A percentile compares a stretch with the other conserved stretches of the same genome.
These are phyloP conservation scores for Campaea margaritaria DNA, from an alignment of 2,888 invertebrate species.

Conservation along the genomic window DNA sequence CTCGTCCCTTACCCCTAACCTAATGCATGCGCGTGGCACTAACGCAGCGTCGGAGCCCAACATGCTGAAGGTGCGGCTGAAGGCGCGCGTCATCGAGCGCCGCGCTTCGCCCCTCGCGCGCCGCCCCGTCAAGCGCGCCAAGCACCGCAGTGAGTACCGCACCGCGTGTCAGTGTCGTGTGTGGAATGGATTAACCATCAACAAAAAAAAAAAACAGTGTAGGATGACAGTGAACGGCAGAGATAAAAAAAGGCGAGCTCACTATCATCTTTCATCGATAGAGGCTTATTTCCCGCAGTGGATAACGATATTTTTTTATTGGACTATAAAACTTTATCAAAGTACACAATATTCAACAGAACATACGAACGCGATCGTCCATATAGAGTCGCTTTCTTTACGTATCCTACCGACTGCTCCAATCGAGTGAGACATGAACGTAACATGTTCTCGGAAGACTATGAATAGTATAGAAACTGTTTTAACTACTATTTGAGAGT, in stretches of 20 bases:
- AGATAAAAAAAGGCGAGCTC: no score
- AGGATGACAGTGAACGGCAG: no score
- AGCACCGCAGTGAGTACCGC: constrained; percentile 83
- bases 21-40: constrained; percentile 67
- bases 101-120: constrained; percentile 96
- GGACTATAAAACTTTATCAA: no score
- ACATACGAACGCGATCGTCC: no score
- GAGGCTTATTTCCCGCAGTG: no score
- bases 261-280: no score
- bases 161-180: constrained; percentile 21
- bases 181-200: not conserved
- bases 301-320: no score
- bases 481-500: no score
- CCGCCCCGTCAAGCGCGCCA: constrained; percentile 92
- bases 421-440: not conserved
- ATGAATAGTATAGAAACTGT: no score
- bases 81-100: constrained; percentile 97
- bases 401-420: constrained; percentile 7
- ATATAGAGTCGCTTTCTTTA: no score
- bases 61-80: constrained; percentile 96
- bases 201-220: not conserved
- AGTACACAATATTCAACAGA: no score
- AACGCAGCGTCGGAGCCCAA: constrained; percentile 97
- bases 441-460: not conserved
- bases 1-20: constrained; percentile 1